Evolutionary conservation across 2,113 vertebrate species (phyloP).

Genomic region (Prionailurus bengalensis): DNA sequence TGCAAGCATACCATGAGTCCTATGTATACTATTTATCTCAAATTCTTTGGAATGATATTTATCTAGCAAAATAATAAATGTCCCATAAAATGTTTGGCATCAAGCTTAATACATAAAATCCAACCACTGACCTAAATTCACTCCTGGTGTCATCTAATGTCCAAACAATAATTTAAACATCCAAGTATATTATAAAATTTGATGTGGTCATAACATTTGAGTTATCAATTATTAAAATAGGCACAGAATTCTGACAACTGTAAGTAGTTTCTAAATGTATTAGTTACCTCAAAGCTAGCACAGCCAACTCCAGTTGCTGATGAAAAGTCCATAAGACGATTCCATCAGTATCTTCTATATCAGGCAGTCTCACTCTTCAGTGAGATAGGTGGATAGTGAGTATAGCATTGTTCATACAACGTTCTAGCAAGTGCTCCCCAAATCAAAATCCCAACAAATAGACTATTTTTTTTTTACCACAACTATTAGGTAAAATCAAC

Average conservation of each 20-base stretch:
- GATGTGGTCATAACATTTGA: background rate
- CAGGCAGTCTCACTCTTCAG: background rate
- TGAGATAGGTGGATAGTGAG: background rate
- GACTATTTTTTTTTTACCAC: background rate
- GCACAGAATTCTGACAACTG: background rate
- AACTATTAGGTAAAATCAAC: background rate
- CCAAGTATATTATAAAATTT: background rate
- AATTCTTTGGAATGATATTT: background rate
- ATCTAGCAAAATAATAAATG: conserved; percentile 13
- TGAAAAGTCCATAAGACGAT: background rate
- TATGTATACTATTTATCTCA: background rate
- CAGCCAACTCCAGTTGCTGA: background rate
- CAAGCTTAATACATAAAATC: background rate
- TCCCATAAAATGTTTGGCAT: background rate
- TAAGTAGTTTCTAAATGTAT: background rate
- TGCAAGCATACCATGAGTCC: background rate
- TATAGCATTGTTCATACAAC: background rate
- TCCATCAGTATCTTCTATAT: background rate
- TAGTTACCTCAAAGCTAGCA: background rate
- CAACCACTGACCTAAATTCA: background rate
- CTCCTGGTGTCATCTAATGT: background rate
- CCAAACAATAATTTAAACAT: background rate
- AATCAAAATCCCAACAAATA: background rate
- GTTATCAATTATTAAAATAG: background rate
- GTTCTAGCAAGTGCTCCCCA: background rate